Conservation (phyloP, 2,113 vertebrate species). For the Caretta caretta region DNA sequence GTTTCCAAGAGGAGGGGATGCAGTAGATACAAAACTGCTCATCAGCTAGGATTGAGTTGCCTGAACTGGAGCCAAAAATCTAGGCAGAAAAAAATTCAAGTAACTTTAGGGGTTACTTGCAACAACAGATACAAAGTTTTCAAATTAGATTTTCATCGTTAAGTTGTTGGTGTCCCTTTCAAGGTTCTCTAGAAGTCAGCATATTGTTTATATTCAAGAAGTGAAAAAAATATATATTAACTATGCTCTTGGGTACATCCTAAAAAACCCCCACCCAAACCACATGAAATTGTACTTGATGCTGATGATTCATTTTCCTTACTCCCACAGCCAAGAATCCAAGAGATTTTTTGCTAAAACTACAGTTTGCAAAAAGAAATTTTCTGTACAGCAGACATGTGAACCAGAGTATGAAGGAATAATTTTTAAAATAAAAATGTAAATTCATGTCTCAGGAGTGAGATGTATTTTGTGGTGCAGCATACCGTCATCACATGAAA, state of each 20-base stretch:
- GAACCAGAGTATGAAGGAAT: background rate
- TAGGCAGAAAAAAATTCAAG: background rate
- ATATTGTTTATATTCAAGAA: background rate
- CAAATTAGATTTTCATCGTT: background rate
- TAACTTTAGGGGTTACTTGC: background rate
- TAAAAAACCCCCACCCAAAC: background rate
- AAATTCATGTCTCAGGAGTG: background rate
- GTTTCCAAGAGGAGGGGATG: too few species aligned
- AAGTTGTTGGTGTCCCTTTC: background rate
- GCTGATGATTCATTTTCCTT: background rate
- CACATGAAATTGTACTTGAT: background rate
- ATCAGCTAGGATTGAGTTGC: background rate
- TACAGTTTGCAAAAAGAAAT: background rate
- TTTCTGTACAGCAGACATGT: background rate
- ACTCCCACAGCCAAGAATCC: background rate
- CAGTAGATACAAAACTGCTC: background rate
- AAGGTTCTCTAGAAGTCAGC: background rate
- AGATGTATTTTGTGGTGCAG: background rate
- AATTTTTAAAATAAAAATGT: background rate
- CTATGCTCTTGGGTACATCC: background rate
- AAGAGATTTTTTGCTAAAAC: background rate
- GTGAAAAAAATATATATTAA: background rate
- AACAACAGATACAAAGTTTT: background rate
- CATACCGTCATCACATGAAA: slow-evolving; percentile 5
- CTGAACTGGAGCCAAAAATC: background rate